Conservation (phyloP, 2,797 vertebrate species). For the Salarias fasciatus region DNA sequence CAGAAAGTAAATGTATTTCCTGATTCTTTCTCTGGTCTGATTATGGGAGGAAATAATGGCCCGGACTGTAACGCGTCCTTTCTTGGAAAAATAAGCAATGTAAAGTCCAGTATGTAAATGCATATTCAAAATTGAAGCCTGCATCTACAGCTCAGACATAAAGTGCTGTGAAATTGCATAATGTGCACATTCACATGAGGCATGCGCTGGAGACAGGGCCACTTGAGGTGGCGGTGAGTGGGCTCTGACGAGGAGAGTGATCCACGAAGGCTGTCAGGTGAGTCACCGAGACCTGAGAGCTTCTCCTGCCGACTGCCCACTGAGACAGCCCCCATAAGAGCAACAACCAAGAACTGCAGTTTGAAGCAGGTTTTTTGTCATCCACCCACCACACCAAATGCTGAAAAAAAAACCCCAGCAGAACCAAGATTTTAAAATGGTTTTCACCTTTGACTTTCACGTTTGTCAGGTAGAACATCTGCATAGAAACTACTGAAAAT, state of each 20-base stretch:
- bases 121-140: conserved; percentile 3
- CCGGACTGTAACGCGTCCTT: no score
- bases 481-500: not conserved
- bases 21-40: no score
- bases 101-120: no score
- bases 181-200: conserved; percentile 35
- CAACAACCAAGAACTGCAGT: conserved; percentile 42
- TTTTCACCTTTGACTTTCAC: no score
- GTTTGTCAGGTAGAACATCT: not conserved
- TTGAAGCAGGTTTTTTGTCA: conserved; percentile 16
- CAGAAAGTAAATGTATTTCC: no score
- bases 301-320: conserved; percentile 65
- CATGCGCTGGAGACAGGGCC: conserved; percentile 37
- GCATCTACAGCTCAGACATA: conserved; percentile 18
- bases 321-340: conserved; percentile 45
- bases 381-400: conserved; percentile 48
- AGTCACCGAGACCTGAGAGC: conserved; percentile 70
- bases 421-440: no score
- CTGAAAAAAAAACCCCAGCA: conserved; percentile 1
- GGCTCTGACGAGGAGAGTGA: conserved; percentile 63
- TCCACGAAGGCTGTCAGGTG: conserved; percentile 67
- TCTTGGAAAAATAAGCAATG: no score
- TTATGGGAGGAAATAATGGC: no score
- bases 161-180: conserved; percentile 43
- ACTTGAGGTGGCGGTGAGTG: conserved; percentile 66